Percentiles rank a stretch among this genome's conserved stretches.
phyloP scores from a whole-genome alignment of 1,140 invertebrate species.

The Hermetia illucens region DNA sequence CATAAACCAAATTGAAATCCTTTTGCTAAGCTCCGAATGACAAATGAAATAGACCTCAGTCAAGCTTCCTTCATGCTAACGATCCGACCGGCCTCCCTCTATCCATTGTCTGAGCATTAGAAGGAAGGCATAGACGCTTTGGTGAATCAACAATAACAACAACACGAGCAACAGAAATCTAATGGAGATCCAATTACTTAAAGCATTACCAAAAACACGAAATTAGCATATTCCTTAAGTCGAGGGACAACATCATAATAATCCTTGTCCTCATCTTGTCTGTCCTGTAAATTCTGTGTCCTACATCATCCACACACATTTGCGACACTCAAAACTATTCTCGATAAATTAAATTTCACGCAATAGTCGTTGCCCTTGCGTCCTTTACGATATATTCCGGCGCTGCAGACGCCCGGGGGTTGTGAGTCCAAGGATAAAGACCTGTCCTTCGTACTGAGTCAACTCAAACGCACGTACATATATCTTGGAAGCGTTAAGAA shows the following conservation, averaged over 20 bases:
- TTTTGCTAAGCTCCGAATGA: background rate
- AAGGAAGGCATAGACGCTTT: too few species aligned
- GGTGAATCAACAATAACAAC: too few species aligned
- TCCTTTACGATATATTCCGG: too few species aligned
- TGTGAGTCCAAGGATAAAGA: background rate
- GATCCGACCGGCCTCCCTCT: too few species aligned
- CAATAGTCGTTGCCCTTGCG: too few species aligned
- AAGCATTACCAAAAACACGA: background rate
- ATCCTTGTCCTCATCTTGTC: background rate
- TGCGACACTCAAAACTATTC: background rate
- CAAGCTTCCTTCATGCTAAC: too few species aligned
- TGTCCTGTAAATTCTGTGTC: too few species aligned
- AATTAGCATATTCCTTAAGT: constrained; percentile 1
- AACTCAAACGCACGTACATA: too few species aligned
- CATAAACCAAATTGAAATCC: background rate
- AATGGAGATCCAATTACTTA: constrained; percentile 1
- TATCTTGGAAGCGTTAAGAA: too few species aligned
- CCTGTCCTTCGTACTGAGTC: too few species aligned
- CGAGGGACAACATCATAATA: background rate
- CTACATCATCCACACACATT: background rate
- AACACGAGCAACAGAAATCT: background rate
- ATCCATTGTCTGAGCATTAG: background rate
- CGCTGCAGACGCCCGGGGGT: background rate
- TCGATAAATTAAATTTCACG: background rate
- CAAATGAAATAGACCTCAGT: background rate